phyloP scores from a whole-genome alignment of 2,888 invertebrate genomes.

The Escarpia spicata region DNA sequence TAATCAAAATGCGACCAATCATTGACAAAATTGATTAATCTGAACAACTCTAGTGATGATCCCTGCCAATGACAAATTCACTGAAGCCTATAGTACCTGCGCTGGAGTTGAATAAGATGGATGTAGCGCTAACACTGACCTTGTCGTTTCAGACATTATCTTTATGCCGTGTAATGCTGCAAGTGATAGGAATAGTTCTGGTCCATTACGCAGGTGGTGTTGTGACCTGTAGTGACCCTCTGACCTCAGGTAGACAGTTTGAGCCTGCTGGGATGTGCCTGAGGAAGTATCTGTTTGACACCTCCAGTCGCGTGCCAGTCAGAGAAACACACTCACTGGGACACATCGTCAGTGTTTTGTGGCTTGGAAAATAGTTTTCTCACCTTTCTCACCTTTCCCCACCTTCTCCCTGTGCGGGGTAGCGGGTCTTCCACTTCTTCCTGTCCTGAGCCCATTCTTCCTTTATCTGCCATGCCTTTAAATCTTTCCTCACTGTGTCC shows the following conservation, averaged over 20 bases:
- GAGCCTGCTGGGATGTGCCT: not conserved
- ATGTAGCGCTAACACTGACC: not conserved
- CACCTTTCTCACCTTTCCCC: no score
- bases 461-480: no score
- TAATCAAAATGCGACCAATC: no score
- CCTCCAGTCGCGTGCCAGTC: not conserved
- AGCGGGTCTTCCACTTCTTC: no score
- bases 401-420: no score
- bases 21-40: no score
- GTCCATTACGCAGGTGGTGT: not conserved
- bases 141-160: not conserved
- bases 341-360: not conserved
- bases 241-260: not conserved
- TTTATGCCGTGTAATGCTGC: not conserved
- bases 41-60: not conserved
- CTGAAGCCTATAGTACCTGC: not conserved
- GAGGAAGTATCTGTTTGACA: not conserved
- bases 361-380: no score
- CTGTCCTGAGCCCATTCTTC: no score
- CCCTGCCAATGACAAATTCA: not conserved
- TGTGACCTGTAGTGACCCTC: not conserved
- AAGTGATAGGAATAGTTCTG: not conserved
- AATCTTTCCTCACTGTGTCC: no score
- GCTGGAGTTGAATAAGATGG: not conserved
- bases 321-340: not conserved